These are phyloP conservation scores for Struthidea cinerea DNA, from an alignment of 2,113 vertebrate species.

Conservation along the genomic window DNA sequence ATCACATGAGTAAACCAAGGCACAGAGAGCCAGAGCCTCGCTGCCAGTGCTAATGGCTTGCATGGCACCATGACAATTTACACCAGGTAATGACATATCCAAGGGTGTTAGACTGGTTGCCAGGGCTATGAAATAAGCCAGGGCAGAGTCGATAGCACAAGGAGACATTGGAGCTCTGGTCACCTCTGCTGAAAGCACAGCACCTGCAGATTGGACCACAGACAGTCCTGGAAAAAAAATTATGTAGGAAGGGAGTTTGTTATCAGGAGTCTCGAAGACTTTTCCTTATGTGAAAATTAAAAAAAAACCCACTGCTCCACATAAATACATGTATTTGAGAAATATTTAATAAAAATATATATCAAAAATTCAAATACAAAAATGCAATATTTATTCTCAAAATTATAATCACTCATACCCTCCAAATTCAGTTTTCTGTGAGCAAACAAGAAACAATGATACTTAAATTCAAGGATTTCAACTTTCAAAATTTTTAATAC, in stretches of 20 bases:
- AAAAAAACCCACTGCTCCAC: rapidly evolving
- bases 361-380: not conserved
- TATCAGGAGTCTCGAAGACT: not conserved
- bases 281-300: not conserved
- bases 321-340: not conserved
- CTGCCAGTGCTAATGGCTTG: not conserved
- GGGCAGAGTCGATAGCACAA: rapidly evolving
- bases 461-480: not conserved
- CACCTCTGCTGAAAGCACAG: not conserved
- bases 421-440: not conserved
- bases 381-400: not conserved
- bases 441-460: not conserved
- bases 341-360: not conserved
- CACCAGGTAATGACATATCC: not conserved
- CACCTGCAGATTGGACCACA: not conserved
- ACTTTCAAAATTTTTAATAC: not conserved
- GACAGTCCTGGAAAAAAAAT: not conserved
- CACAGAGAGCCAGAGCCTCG: rapidly evolving
- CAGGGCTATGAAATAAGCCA: not conserved
- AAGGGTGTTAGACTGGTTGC: not conserved
- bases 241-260: not conserved
- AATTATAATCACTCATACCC: not conserved
- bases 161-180: not conserved
- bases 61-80: not conserved
- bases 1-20: not conserved